phyloP scores from a whole-genome alignment of 2,113 vertebrate genomes.

The Atlantisia rogersi region DNA sequence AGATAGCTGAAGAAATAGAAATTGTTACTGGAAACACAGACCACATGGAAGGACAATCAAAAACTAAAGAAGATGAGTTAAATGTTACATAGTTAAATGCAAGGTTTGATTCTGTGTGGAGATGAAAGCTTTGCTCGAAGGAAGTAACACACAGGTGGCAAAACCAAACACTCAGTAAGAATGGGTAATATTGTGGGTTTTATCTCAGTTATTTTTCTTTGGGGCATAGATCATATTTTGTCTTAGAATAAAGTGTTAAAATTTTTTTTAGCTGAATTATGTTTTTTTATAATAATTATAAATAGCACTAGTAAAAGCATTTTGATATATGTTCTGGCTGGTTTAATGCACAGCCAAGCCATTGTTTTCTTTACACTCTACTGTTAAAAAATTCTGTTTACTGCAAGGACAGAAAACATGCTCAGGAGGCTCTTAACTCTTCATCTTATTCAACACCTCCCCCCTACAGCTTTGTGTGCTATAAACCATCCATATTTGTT shows the following conservation, averaged over 20 bases:
- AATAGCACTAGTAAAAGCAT: neutral
- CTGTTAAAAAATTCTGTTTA: neutral
- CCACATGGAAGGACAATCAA: rapidly evolving
- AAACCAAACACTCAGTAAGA: neutral
- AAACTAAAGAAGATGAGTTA: neutral
- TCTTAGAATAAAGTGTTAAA: neutral
- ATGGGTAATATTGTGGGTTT: neutral
- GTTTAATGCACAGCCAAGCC: neutral
- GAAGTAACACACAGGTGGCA: neutral
- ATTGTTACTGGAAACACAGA: neutral
- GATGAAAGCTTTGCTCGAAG: neutral
- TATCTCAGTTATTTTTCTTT: neutral
- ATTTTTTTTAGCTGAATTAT: neutral
- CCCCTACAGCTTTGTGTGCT: neutral
- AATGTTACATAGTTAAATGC: neutral
- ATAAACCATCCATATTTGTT: neutral
- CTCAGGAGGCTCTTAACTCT: neutral
- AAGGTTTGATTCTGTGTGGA: neutral
- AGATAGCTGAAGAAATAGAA: neutral
- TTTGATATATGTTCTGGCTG: neutral
- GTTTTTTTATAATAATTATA: neutral
- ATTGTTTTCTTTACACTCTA: neutral
- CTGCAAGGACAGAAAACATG: neutral
- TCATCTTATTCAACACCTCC: neutral
- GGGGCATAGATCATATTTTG: neutral